Evolutionary conservation across 2,888 invertebrate species (phyloP), one percentile per base, ranked within the genome.

Genomic region (Apodemia duryi): DNA sequence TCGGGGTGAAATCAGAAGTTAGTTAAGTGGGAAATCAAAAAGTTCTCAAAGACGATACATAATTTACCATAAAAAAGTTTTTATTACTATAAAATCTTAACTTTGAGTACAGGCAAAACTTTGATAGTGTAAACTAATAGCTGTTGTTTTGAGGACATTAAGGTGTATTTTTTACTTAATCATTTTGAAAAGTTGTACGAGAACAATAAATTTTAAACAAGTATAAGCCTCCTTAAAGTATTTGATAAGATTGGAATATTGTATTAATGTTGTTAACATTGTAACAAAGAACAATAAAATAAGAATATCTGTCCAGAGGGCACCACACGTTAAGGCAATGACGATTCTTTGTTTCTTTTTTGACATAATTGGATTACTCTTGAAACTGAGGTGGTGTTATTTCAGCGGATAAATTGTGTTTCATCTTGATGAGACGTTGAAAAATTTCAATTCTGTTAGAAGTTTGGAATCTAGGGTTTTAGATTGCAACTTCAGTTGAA

Each of bases 361-460:
- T 70, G 66, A 69, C 66, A 70, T 74, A 74, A 74, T 74, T 74
- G 73, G 71, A 73, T 74, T 72, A 74, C 72, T 73, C 72, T 71
- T 65, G 69, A 66, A 74, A 70, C 69, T 71, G 71, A 73, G 70
- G 73, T 73, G 71, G 71, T 69, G 70, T 70, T 72, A 72, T 72
- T 73, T 70, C 70, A 66, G 70, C 70, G 68, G 68, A 73, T 73
- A 74, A 73, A 71, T 74, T 74, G 70, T 69, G 69, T 69, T 74
- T 68, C 64, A 66, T 70, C 69, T 70, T 72, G 71, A 73, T 73
- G 73, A 72, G 71, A 74, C 72, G 70, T 71, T 71, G 71, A 74
- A 71, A 69, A 72, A 69, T 73, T 74, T 72, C 72, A 70, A 74
- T 74, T 71, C 70, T 64, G 67, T 65, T 63, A 69, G 62, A 13